Base-by-base conservation (phyloP, 2,797 vertebrate genomes). In the Adelosebastes latens region DNA sequence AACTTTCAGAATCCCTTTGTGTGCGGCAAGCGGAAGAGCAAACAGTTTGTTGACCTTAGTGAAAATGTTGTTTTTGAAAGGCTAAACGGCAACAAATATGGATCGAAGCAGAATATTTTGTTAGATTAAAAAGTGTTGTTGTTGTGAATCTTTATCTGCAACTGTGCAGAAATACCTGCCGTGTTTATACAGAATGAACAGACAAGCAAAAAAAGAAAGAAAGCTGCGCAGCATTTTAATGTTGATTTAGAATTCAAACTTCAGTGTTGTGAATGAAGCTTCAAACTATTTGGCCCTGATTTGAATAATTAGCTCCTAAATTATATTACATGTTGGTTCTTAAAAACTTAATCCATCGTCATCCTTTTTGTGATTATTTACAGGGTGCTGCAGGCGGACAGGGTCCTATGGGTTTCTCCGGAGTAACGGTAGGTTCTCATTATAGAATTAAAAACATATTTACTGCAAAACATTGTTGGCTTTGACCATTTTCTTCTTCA, bases 371-470 rank as follows among this genome's bases (percentile, higher is more conserved):
- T 2, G 2, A 8, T 71, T 34, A 18, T 92, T 79, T 36, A 29
- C 80, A 98, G 97, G 97, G 97, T 8, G 27, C 86, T 16, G 82
- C 87, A 58, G 97, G 97, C 27, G 77, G 74, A 52, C 92, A 79
- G 8, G 97, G 97, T 58, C 79, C 91, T 0, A 84, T 84, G 66
- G 97, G 97, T 24, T 87, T 93, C 72, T 85, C 70, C 4, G 97
- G 97, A 63, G 53, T 90, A 34, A 71, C 0, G 85, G 97, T 98
- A 90, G 87, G 95, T 80, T 3, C 18, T 55, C 12, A 9, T 22
- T 14, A 46, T 12, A 22, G 6, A 72, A 13, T 27, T 29, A 18
- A n/a, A 31, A 31, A 52, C 1, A 56, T 63, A 29, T 66, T 65
- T 64, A 4, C 16, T 20, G 8, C 0, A 29, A 16, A 67, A 29